Percentiles rank a stretch among this genome's conserved stretches.
phyloP scores from a whole-genome alignment of 2,113 vertebrate species.

The Scalopus aquaticus region DNA sequence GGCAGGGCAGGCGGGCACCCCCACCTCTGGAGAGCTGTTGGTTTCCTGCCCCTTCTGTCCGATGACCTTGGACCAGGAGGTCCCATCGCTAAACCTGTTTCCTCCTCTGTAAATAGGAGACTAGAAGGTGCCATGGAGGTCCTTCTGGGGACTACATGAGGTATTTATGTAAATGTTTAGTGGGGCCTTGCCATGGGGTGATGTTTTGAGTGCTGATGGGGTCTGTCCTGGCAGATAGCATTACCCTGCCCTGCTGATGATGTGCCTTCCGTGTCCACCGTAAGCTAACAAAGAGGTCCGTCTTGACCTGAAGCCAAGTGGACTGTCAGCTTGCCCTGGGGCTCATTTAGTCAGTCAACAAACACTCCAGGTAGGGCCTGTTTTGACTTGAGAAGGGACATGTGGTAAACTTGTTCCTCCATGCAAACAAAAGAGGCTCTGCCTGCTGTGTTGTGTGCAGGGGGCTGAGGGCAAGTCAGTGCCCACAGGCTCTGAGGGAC shows the following conservation, averaged over 20 bases:
- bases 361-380: not conserved
- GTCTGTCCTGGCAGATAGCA: rapidly evolving
- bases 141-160: not conserved
- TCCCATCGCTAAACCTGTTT: not conserved
- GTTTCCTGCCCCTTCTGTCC: not conserved
- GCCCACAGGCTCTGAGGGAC: not conserved
- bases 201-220: rapidly evolving
- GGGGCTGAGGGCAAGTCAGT: not conserved
- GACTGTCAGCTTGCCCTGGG: not conserved
- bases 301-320: not conserved
- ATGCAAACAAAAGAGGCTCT: not conserved
- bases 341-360: too few relatives aligned
- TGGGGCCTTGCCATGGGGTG: rapidly evolving
- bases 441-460: not conserved
- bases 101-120: rapidly evolving
- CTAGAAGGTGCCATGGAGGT: too few relatives aligned
- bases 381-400: not conserved
- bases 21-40: too few relatives aligned
- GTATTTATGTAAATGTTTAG: rapidly evolving
- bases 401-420: not conserved
- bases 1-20: rapidly evolving
- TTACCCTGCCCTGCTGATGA: not conserved
- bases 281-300: too few relatives aligned
- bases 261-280: not conserved
- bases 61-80: not conserved